Base-by-base conservation (phyloP, 2,888 invertebrate genomes). In the Ctenicera cuprea region DNA sequence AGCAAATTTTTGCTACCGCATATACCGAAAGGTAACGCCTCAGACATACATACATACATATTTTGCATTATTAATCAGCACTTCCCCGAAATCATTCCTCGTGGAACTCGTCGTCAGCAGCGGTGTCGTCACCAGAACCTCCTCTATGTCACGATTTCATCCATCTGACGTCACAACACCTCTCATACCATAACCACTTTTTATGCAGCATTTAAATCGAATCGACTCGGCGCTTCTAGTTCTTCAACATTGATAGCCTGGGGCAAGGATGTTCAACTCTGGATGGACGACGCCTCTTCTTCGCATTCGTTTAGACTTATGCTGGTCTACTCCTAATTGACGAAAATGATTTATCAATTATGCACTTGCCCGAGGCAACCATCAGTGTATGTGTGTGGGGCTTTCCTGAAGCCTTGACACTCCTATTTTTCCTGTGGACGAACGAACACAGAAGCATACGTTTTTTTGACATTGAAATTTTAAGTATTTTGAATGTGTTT, bases 211-310 rank as follows among this genome's bases (percentile, higher is more conserved):
- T 74, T 74, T 71, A 71, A 71, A 74, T 74, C 37, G 52, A 66
- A 57, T 65, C 65, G 30, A 16, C 50, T 70, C 57, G 64, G 48
- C 62, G 54, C 52, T 52, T 63, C 73, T 62, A 63, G 52, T 73
- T 70, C 54, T 74, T 57, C 61, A 62, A 52, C 61, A 37, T 20
- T 26, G 45, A 59, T 71, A 26, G 74, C 74, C 71, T 67, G 66
- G 70, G 74, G 74, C 74, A 75, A 75, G 71, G 74, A 75, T 75
- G 74, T 71, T 75, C 71, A 74, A 74, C 71, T 74, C 71, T 63
- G 18, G 62, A 38, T 26, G 70, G 41, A 59, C 59, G 30, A 9
- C 54, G 50, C 54, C 33, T 38, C 20, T 54, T 16, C 57, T 57
- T 67, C 18, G 57, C 41, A 38, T 22, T 18, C 0, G 8, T 57